Base-by-base conservation (phyloP, 2,113 vertebrate genomes). In the Mesoclemmys tuberculata region DNA sequence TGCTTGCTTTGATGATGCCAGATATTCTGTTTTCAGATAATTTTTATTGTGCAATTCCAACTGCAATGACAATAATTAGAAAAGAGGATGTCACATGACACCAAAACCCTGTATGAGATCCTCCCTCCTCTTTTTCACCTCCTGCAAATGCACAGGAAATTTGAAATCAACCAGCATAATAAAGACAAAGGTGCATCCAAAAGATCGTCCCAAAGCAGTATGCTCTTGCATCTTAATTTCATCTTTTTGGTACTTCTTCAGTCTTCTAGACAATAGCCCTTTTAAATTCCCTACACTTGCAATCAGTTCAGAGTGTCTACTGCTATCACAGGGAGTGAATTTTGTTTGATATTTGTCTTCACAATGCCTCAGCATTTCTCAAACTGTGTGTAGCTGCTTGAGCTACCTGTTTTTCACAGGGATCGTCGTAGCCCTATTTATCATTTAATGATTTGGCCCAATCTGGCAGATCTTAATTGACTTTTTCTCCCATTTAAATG, bases 1-100 rank as follows among this genome's bases (percentile, higher is more conserved):
- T 88, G 82, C 56, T 97, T 97, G 95, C 93, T 94, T 93, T 41
- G 78, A 92, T 5, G 22, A 49, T 90, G n/a, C 49, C 77, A 95
- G 85, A 35, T 91, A 95, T 94, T 96, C 88, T 78, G 44, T 88
- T 95, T 97, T 95, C 87, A 96, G 78, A 88, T 93, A 46, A 58
- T 89, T 95, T 96, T 93, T 92, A 56, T 90, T 91, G 56, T 88
- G 90, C 87, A 58, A 80, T 96, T 75, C 94, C 64, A 93, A 92
- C 89, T 91, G 29, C 84, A 92, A 77, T 94, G 58, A 84, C 92
- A 95, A 91, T 92, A 92, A 94, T 94, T 88, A 82, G 84, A 91
- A 51, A 91, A 19, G 58, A 46, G 84, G 90, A 78, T 92, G 84
- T 97, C 96, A 96, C 75, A 83, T 85, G 90, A 84, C 82, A 96